These are phyloP conservation scores for Stratiomys singularior DNA, from an alignment of 2,888 invertebrate genomes.

Conservation along the genomic window DNA sequence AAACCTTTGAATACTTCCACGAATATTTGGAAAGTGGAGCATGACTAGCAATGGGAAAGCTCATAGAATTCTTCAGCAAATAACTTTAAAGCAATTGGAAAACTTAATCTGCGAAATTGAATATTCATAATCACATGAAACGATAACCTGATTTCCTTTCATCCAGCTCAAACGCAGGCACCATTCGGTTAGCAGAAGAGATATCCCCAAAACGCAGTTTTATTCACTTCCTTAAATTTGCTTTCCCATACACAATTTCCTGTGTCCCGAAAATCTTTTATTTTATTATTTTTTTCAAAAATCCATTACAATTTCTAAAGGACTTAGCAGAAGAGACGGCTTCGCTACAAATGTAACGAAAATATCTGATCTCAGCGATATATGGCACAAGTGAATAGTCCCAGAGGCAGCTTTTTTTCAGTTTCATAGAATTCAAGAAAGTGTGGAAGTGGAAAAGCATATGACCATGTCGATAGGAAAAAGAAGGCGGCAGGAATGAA, in stretches of 20 bases:
- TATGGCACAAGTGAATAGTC: conserved; percentile 24
- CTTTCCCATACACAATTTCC: conserved; percentile 36
- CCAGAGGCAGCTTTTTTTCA: background rate
- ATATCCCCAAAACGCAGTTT: conserved; percentile 21
- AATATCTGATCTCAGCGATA: conserved; percentile 31
- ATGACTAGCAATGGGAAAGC: too few species aligned
- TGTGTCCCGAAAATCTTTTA: conserved; percentile 21
- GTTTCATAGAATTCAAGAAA: background rate
- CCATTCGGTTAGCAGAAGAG: background rate
- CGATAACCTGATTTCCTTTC: background rate
- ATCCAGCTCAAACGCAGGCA: background rate
- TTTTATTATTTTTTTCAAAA: conserved; percentile 30
- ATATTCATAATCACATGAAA: conserved; percentile 13
- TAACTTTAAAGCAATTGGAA: background rate
- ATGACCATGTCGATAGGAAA: background rate
- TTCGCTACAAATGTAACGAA: background rate
- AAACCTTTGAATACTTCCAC: too few species aligned
- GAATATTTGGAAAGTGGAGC: too few species aligned
- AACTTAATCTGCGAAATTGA: background rate
- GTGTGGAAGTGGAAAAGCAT: background rate
- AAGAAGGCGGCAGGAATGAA: background rate
- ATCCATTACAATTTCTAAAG: conserved; percentile 30
- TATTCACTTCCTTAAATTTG: conserved; percentile 25
- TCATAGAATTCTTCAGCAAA: too few species aligned
- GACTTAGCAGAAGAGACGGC: background rate